Percentiles rank a stretch among this genome's conserved stretches.
These are phyloP conservation scores for Anisognathus igniventris DNA, from an alignment of 2,797 vertebrate genomes.

Conservation along the genomic window DNA sequence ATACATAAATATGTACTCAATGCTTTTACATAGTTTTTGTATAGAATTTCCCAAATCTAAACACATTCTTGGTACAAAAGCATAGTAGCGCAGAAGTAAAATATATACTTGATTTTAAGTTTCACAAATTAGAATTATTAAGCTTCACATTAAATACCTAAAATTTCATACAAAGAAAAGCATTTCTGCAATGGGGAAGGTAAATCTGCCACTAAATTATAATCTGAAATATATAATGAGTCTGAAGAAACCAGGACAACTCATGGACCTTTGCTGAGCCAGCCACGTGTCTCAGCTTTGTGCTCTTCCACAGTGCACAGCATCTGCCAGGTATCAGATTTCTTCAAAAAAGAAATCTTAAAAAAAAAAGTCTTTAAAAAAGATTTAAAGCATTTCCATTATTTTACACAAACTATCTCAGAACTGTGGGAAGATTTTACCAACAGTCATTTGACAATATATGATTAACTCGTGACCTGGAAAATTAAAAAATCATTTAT, in stretches of 20 bases:
- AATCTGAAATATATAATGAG: not conserved
- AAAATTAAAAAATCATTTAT: not conserved
- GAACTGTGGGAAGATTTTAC: not conserved
- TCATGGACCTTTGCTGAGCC: not conserved
- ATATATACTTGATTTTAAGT: not conserved
- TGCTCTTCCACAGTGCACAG: rapidly evolving
- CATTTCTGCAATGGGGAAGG: not conserved
- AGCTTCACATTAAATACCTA: not conserved
- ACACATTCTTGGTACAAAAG: not conserved
- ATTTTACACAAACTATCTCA: not conserved
- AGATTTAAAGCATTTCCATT: not conserved
- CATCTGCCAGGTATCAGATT: not conserved
- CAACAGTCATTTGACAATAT: not conserved
- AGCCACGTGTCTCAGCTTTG: not conserved
- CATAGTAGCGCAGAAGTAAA: not conserved
- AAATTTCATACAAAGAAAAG: not conserved
- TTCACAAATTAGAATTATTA: not conserved
- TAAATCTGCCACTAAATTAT: not conserved
- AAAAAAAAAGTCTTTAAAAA: not conserved
- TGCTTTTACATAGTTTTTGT: not conserved
- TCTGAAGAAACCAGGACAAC: not conserved
- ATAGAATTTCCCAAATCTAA: not conserved
- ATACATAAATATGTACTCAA: not conserved
- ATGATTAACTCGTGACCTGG: not conserved
- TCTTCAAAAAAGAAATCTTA: not conserved